Conservation (phyloP, 2,888 invertebrate genomes). For the Cyclophora albipunctata region DNA sequence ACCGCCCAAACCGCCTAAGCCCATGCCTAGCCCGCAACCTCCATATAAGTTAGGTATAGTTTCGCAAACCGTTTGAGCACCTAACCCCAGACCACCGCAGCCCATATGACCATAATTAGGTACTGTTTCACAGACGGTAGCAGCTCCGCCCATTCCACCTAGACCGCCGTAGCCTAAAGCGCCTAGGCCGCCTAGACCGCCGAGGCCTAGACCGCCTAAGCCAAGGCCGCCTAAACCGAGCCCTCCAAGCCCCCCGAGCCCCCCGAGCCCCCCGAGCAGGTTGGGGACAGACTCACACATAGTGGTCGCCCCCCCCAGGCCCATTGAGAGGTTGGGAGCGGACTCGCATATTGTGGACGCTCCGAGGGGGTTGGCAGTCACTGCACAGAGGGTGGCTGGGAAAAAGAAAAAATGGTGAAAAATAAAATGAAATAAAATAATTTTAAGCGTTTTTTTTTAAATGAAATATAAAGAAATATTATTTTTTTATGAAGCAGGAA, state of each 20-base stretch:
- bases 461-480: too few relatives aligned
- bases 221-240: conserved; percentile 4
- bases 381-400: conserved; percentile 39
- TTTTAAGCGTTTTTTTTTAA: too few relatives aligned
- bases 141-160: conserved; percentile 1
- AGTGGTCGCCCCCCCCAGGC: neutral
- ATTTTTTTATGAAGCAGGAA: too few relatives aligned
- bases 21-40: neutral
- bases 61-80: conserved; percentile 4
- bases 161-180: conserved; percentile 4
- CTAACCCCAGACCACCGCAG: conserved; percentile 12
- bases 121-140: conserved; percentile 17
- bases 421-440: neutral
- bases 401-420: conserved; percentile 5
- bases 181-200: neutral
- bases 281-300: too few relatives aligned
- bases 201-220: conserved; percentile 10
- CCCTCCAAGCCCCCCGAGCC: neutral
- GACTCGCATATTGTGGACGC: conserved; percentile 34
- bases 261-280: neutral
- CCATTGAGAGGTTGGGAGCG: conserved; percentile 15
- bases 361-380: conserved; percentile 35
- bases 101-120: conserved; percentile 10
- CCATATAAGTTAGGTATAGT: neutral
- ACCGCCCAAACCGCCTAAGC: conserved; percentile 1